Percentiles rank a stretch among this genome's conserved stretches.
These are phyloP conservation scores for Callyntrura guangdongensis DNA, from an alignment of 2,888 invertebrate species.

Conservation along the genomic window DNA sequence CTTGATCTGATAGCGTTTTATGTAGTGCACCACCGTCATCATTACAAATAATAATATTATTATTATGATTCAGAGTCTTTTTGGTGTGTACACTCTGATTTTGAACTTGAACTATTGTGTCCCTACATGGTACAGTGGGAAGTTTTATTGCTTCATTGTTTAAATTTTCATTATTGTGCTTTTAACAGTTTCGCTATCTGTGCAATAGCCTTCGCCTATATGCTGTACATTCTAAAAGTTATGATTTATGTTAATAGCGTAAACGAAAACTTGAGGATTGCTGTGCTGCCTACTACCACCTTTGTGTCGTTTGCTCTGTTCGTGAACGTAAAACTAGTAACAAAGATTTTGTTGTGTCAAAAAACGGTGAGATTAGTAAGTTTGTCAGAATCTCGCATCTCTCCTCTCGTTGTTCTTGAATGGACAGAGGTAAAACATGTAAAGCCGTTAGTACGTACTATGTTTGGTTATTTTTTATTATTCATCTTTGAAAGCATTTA, in stretches of 20 bases:
- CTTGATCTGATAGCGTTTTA: constrained; percentile 26
- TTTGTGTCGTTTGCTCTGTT: not conserved
- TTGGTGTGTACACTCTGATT: not conserved
- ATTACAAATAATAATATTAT: not conserved
- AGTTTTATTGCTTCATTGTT: constrained; percentile 63
- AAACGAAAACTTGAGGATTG: not conserved
- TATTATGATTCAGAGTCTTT: not conserved
- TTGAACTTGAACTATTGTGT: constrained; percentile 71
- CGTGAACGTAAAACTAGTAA: not conserved
- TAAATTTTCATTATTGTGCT: not conserved
- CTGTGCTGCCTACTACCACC: not conserved
- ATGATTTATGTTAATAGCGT: not conserved
- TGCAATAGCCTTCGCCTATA: not conserved
- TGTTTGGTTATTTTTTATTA: constrained; percentile 11
- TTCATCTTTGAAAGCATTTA: constrained; percentile 6
- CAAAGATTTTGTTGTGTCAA: not conserved
- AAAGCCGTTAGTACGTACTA: constrained; percentile 23
- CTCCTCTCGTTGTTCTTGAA: not conserved
- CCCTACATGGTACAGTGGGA: constrained; percentile 65
- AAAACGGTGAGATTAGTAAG: not conserved
- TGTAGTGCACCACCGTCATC: not conserved
- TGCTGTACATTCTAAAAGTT: too few relatives aligned
- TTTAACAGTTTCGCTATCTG: constrained; percentile 12
- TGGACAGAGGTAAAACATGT: not conserved
- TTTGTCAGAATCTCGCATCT: not conserved